These are phyloP conservation scores for Cephus sareptanus DNA, from an alignment of 2,888 invertebrate species.

Conservation along the genomic window DNA sequence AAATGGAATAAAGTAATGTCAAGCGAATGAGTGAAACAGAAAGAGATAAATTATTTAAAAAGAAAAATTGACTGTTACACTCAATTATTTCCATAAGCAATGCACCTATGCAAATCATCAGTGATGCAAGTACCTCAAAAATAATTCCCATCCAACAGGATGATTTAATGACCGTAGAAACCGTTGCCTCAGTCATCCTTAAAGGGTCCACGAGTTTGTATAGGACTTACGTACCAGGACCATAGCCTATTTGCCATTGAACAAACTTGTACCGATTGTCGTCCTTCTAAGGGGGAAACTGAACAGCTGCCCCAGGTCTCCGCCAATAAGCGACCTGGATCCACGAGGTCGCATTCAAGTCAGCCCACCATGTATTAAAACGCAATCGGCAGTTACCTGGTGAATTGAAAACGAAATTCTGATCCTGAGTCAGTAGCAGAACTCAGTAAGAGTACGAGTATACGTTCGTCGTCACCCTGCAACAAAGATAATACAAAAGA, in stretches of 20 bases:
- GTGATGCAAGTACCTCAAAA: not conserved
- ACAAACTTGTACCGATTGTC: not conserved
- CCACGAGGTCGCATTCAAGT: not conserved
- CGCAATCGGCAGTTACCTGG: not conserved
- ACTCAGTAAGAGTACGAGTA: not conserved
- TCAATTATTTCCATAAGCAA: not conserved
- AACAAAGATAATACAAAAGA: not conserved
- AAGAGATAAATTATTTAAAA: not conserved
- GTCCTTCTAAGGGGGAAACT: not conserved
- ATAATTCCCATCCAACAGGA: not conserved
- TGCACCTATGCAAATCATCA: not conserved
- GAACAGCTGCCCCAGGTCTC: not conserved
- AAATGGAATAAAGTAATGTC: not conserved
- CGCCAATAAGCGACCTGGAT: not conserved
- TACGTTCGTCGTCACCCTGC: not conserved
- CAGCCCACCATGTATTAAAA: not conserved
- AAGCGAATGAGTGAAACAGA: not conserved
- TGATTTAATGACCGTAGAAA: not conserved
- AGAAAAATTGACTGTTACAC: not conserved
- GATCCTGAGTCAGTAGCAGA: not conserved
- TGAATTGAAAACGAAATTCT: not conserved
- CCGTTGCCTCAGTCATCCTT: not conserved
- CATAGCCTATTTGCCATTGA: not conserved
- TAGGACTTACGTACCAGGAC: not conserved
- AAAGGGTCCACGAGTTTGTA: not conserved